Conservation (phyloP, 92 coral and sea anemone species). For the Heteractis magnifica region DNA sequence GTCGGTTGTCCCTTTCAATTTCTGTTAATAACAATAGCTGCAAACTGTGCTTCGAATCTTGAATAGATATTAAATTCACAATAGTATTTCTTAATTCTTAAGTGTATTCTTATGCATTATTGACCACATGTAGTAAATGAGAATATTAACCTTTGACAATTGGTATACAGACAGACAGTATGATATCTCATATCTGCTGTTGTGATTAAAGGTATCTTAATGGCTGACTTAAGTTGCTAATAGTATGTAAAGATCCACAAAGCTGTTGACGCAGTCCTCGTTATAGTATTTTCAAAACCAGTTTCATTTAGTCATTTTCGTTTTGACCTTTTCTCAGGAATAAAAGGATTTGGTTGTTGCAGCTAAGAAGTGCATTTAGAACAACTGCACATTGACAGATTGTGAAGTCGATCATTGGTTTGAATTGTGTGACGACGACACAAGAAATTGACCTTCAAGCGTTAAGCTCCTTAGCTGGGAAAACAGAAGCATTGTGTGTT, state of each 20-base stretch:
- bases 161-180: background rate
- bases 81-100: background rate
- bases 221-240: background rate
- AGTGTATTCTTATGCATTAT: background rate
- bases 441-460: background rate
- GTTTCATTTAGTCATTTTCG: background rate
- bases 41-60: background rate
- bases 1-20: background rate
- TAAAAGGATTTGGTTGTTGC: background rate
- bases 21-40: background rate
- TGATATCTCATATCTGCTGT: background rate
- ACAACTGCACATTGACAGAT: background rate
- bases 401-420: background rate
- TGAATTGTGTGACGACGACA: background rate
- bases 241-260: conserved; percentile 6
- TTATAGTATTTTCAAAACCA: background rate
- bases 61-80: background rate
- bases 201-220: background rate
- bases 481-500: background rate
- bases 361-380: background rate
- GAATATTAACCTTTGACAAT: background rate
- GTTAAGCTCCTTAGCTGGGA: background rate
- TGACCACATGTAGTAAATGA: background rate
- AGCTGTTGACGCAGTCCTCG: background rate
- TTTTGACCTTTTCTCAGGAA: background rate